Base-by-base conservation (phyloP, 1,140 invertebrate species). In the Bombus fervidus region DNA sequence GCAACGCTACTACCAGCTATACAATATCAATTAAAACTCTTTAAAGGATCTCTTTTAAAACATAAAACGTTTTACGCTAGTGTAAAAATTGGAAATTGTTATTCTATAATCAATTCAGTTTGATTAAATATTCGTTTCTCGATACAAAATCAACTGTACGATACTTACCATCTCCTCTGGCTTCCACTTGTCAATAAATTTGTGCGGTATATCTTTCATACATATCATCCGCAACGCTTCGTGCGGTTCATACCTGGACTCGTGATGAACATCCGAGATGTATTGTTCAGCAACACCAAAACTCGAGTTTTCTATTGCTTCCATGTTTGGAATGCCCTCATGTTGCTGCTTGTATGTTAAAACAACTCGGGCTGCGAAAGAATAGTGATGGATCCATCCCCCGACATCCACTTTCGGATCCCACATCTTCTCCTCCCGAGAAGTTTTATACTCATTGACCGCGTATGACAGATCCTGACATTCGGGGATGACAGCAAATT, bases 381-480 rank as follows among this genome's bases (percentile, higher is more conserved):
- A 1, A n/a, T 85, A 87, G 0, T 28, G 0, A 0, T n/a, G 25
- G 2, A 81, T 1, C 83, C 77, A 87, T 13, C 57, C 1, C 47
- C 77, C 41, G 10, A 59, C 43, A 4, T 76, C 57, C 5, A 62
- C 62, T 0, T n/a, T 13, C 1, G 86, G 78, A 1, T 13, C 77
- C 86, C 86, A 87, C 0, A 86, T 43, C 25, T 74, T 74, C 41
- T 72, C 69, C 34, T 86, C 86, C 25, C 37, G 34, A 37, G 71
- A 43, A n/a, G 86, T 68, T 18, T 15, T 53, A 37, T 88, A 88
- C 18, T 88, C 86, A 0, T 0, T 31, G 1, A 72, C n/a, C 25
- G 37, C 1, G 25, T 69, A 41, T 31, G 13, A 4, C 0, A 5
- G 9, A 0, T 28, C 6, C 1, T 59, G 43, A 13, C 12, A 88